Conservation (phyloP, 2,797 vertebrate genomes). For the Merluccius polli region DNA sequence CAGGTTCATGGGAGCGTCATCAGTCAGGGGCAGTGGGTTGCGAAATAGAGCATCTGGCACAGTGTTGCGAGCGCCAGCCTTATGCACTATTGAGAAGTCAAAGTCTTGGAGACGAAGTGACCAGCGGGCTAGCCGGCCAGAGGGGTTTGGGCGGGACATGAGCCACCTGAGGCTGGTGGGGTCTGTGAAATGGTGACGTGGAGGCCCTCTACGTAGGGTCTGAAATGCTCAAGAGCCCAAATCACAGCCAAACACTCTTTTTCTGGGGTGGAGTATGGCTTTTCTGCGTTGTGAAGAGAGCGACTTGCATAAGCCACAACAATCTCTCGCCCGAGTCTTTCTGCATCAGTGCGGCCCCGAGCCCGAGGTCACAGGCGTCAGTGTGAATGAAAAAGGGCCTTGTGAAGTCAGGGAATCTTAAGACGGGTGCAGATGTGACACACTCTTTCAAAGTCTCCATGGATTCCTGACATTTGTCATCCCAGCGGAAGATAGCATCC, state of each 20-base stretch:
- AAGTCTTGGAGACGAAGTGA: background rate
- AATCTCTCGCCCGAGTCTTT: no score
- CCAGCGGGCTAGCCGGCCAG: background rate
- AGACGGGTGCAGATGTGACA: no score
- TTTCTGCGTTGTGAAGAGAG: background rate
- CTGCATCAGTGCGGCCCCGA: no score
- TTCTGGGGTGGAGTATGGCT: background rate
- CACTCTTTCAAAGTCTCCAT: no score
- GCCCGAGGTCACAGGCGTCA: background rate
- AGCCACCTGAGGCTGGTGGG: background rate
- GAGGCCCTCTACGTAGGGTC: background rate
- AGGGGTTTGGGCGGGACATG: background rate
- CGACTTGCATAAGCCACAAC: conserved; percentile 5
- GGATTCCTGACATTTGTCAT: no score
- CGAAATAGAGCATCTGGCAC: no score
- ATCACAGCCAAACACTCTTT: background rate
- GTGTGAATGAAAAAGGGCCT: no score
- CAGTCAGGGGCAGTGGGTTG: no score
- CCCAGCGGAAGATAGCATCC: no score
- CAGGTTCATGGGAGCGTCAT: no score
- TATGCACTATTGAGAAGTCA: background rate
- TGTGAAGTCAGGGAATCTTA: no score
- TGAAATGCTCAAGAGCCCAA: conserved; percentile 1
- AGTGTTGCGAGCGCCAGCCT: background rate
- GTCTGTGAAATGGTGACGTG: no score